A percentile compares a stretch with the other conserved stretches of the same genome.
These are phyloP conservation scores for Heliothis virescens DNA, from an alignment of 1,140 invertebrate genomes.

Conservation along the genomic window DNA sequence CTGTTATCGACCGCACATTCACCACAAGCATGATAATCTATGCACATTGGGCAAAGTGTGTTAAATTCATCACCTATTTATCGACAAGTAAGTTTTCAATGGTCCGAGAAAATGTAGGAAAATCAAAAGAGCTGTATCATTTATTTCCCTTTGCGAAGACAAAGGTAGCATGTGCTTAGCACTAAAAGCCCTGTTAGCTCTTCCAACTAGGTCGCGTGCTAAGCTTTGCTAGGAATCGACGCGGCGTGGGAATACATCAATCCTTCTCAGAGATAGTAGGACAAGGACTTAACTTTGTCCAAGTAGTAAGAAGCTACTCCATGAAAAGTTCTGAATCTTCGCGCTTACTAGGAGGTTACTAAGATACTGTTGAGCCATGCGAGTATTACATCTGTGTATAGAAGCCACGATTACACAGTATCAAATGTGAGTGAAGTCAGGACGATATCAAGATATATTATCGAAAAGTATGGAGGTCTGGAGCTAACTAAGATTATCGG, in stretches of 20 bases:
- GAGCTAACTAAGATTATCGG: conserved; percentile 9
- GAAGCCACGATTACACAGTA: background rate
- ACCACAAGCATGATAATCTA: conserved; percentile 30
- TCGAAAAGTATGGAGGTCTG: background rate
- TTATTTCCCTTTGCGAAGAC: conserved; percentile 2
- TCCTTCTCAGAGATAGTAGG: background rate
- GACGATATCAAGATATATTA: background rate
- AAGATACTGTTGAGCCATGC: too few relatives aligned
- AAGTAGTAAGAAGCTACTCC: too few relatives aligned
- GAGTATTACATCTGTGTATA: background rate
- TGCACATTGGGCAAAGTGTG: conserved; percentile 1
- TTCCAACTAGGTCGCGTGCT: conserved; percentile 19
- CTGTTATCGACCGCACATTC: conserved; percentile 22
- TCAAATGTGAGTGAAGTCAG: background rate
- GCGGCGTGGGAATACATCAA: background rate
- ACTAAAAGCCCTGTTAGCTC: conserved; percentile 26
- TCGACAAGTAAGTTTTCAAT: background rate
- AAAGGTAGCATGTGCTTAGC: background rate
- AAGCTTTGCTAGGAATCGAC: background rate
- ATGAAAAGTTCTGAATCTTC: too few relatives aligned
- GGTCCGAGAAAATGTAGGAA: background rate
- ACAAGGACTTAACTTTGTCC: background rate
- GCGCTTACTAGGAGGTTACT: too few relatives aligned
- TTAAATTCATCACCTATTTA: background rate
- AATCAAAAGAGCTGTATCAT: too few relatives aligned